Evolutionary conservation across 2,888 invertebrate species (phyloP).

Genomic region (Ichneumon xanthorius): DNA sequence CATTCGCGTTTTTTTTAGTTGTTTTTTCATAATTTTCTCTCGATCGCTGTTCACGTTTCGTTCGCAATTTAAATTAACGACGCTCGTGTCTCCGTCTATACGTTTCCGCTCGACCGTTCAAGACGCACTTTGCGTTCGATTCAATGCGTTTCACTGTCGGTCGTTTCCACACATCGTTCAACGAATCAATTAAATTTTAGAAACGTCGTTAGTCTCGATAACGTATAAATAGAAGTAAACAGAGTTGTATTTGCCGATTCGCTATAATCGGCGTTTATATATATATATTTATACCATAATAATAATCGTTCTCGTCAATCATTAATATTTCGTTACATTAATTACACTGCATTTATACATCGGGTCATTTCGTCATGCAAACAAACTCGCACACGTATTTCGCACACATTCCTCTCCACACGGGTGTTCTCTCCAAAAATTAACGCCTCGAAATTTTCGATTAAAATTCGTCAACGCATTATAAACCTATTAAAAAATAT

Average conservation of each 20-base stretch:
- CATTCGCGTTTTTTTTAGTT: not conserved
- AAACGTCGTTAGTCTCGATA: constrained; percentile 65
- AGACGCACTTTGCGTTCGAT: constrained; percentile 17
- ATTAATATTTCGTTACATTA: constrained; percentile 56
- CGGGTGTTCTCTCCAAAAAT: constrained; percentile 42
- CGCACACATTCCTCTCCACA: constrained; percentile 59
- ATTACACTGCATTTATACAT: constrained; percentile 60
- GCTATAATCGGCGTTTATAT: constrained; percentile 42
- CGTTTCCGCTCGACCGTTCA: not conserved
- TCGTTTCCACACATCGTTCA: constrained; percentile 12
- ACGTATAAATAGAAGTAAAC: constrained; percentile 76
- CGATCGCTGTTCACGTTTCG: not conserved
- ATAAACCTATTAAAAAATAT: constrained; percentile 83
- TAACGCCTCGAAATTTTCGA: constrained; percentile 55
- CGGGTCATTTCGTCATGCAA: constrained; percentile 41
- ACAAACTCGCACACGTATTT: constrained; percentile 64
- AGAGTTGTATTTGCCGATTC: constrained; percentile 59
- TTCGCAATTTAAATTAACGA: not conserved
- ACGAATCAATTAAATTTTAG: constrained; percentile 45
- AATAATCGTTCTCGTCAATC: constrained; percentile 46
- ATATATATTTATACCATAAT: constrained; percentile 46
- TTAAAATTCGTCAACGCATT: constrained; percentile 77
- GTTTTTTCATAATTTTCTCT: not conserved
- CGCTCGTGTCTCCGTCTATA: not conserved
- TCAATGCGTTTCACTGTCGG: constrained; percentile 14